Conservation (phyloP, 2,113 vertebrate genomes). For the Atlantisia rogersi region DNA sequence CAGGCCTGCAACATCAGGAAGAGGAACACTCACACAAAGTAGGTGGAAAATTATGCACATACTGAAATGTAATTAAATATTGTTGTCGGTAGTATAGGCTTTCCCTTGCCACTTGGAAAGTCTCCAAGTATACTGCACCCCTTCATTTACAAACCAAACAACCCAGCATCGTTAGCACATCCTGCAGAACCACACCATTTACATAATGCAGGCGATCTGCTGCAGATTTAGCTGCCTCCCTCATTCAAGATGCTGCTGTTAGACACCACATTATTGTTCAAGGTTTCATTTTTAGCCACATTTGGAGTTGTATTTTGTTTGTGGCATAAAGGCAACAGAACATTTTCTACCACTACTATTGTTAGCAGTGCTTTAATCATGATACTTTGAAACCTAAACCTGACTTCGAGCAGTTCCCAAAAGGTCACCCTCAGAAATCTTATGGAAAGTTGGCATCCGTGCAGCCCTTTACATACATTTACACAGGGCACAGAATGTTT, state of each 20-base stretch:
- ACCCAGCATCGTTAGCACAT: background rate
- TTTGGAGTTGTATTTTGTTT: background rate
- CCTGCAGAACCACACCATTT: background rate
- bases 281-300: background rate
- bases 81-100: accelerated
- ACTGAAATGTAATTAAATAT: background rate
- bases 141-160: background rate
- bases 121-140: background rate
- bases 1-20: background rate
- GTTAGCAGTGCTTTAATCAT: background rate
- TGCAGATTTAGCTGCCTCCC: background rate
- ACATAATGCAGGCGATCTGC: background rate
- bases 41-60: background rate
- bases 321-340: background rate
- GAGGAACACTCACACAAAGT: background rate
- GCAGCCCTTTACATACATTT: background rate
- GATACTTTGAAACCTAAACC: slow-evolving; percentile 2
- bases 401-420: background rate
- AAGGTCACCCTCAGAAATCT: slow-evolving; percentile 24
- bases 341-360: background rate
- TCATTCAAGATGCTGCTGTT: background rate
- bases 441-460: background rate
- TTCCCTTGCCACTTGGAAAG: background rate
- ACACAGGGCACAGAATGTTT: background rate
- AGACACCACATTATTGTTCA: accelerated